Percentiles rank a stretch among this genome's conserved stretches.
Conservation (phyloP, 2,113 vertebrate genomes). For the Xiphophorus couchianus region DNA sequence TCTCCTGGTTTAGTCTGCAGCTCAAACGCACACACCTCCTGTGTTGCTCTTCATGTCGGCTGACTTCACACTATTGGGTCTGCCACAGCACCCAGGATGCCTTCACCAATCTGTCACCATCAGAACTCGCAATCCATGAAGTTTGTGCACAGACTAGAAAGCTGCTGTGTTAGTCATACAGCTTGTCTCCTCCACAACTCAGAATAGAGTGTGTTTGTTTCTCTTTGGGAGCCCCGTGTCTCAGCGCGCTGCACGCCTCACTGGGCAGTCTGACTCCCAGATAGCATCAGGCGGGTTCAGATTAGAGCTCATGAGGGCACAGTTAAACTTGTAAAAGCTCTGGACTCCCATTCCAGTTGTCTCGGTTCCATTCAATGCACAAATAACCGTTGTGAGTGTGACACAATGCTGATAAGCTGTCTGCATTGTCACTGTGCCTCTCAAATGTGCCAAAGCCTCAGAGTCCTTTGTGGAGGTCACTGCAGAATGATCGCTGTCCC, state of each 20-base stretch:
- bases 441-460: slow-evolving; percentile 47
- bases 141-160: slow-evolving; percentile 11
- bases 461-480: slow-evolving; percentile 54
- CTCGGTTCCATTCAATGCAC: slow-evolving; percentile 44
- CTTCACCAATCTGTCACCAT: slow-evolving; percentile 32
- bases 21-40: slow-evolving; percentile 28
- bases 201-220: slow-evolving; percentile 28
- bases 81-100: slow-evolving; percentile 14
- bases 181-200: slow-evolving; percentile 20
- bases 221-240: slow-evolving; percentile 50
- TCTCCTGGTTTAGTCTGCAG: slow-evolving; percentile 22
- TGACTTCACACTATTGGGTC: slow-evolving; percentile 37
- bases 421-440: slow-evolving; percentile 70
- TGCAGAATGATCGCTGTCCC: slow-evolving; percentile 36
- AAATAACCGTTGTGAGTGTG: slow-evolving; percentile 51
- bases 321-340: slow-evolving; percentile 67
- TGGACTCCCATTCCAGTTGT: slow-evolving; percentile 27
- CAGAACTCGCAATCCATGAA: slow-evolving; percentile 30
- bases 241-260: slow-evolving; percentile 65
- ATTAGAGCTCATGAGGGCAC: slow-evolving; percentile 72
- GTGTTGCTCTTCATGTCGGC: slow-evolving; percentile 35
- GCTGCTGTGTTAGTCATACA: slow-evolving; percentile 33
- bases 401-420: slow-evolving; percentile 59
- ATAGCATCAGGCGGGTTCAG: slow-evolving; percentile 75
- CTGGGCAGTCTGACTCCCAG: slow-evolving; percentile 69